phyloP scores from a whole-genome alignment of 2,797 vertebrate species.

The Nyctibius grandis region DNA sequence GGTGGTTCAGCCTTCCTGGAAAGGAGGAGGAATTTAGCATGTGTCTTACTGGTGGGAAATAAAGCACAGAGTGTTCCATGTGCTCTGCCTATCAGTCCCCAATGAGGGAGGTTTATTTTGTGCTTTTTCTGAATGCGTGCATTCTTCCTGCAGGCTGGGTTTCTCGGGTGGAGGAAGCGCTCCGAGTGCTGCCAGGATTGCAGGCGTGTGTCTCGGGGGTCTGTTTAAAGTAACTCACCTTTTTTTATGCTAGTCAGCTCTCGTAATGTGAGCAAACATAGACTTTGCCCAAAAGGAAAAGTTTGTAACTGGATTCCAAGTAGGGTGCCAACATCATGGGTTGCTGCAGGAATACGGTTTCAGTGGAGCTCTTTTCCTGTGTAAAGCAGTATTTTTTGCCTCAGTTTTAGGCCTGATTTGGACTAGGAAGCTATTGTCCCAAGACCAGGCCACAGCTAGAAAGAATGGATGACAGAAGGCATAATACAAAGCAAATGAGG shows the following conservation, averaged over 20 bases:
- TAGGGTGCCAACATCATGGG: not conserved
- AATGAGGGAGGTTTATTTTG: not conserved
- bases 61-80: not conserved
- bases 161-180: not conserved
- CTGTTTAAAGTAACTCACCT: not conserved
- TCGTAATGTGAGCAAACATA: not conserved
- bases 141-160: constrained; percentile 15
- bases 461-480: not conserved
- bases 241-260: not conserved
- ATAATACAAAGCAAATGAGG: too few relatives aligned
- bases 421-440: not conserved
- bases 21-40: not conserved
- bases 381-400: not conserved
- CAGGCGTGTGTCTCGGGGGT: not conserved
- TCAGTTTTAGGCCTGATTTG: not conserved
- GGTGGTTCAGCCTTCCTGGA: constrained; percentile 20
- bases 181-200: not conserved
- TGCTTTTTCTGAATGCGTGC: not conserved
- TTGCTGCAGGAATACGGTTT: not conserved
- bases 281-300: not conserved
- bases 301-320: not conserved
- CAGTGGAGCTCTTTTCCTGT: too few relatives aligned
- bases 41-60: not conserved
- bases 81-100: not conserved
- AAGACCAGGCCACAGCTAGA: not conserved